phyloP scores from a whole-genome alignment of 2,797 vertebrate species.

The Takifugu rubripes region DNA sequence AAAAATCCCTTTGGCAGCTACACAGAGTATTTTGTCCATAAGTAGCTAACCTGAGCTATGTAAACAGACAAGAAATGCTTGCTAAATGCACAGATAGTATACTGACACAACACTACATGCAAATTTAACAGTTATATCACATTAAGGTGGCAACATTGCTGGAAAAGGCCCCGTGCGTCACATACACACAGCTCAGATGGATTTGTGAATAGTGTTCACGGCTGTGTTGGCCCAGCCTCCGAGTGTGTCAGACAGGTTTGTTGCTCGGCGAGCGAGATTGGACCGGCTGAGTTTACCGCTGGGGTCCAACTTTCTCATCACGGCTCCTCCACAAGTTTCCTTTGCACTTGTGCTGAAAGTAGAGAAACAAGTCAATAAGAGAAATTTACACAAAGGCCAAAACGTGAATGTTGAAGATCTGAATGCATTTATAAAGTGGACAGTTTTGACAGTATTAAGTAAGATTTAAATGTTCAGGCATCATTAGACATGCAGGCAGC shows the following conservation, averaged over 20 bases:
- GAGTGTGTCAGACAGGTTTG: slow-evolving; percentile 56
- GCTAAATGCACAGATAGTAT: slow-evolving; percentile 26
- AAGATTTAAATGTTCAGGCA: neutral
- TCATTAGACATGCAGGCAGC: neutral
- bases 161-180: slow-evolving; percentile 35
- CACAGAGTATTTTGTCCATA: slow-evolving; percentile 24
- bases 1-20: slow-evolving; percentile 54
- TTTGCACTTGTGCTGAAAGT: slow-evolving; percentile 46
- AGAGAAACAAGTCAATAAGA: neutral
- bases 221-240: slow-evolving; percentile 70
- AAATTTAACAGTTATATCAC: slow-evolving; percentile 38
- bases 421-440: too few relatives aligned
- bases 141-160: slow-evolving; percentile 25
- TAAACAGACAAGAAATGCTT: slow-evolving; percentile 48
- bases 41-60: slow-evolving; percentile 44
- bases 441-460: too few relatives aligned
- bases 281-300: slow-evolving; percentile 66
- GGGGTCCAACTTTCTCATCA: slow-evolving; percentile 69
- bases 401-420: neutral
- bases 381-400: neutral
- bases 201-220: slow-evolving; percentile 61
- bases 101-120: slow-evolving; percentile 28
- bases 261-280: slow-evolving; percentile 63
- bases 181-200: slow-evolving; percentile 52
- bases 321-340: slow-evolving; percentile 37